These are phyloP conservation scores for Osmerus mordax DNA, from an alignment of 2,113 vertebrate species.

Conservation along the genomic window DNA sequence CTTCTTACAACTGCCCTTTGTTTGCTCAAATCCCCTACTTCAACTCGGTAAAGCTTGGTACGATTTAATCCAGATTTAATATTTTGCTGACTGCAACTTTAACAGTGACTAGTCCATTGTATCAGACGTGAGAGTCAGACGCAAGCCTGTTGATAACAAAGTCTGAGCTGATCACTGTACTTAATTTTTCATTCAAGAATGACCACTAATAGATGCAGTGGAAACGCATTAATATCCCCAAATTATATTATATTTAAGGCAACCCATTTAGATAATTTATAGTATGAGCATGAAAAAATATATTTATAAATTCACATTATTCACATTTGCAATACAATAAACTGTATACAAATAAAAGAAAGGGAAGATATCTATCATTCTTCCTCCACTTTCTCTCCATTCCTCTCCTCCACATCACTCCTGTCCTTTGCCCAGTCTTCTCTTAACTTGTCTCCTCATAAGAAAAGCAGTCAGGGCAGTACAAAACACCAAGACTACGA, in stretches of 20 bases:
- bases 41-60: too few relatives aligned
- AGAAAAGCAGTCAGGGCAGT: conserved; percentile 73
- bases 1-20: too few relatives aligned
- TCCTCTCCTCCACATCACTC: conserved; percentile 60
- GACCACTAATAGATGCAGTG: too few relatives aligned
- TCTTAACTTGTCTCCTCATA: conserved; percentile 70
- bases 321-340: background rate
- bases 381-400: background rate
- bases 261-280: background rate
- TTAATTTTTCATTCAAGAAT: too few relatives aligned
- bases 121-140: too few relatives aligned
- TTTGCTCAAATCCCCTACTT: too few relatives aligned
- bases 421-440: conserved; percentile 55
- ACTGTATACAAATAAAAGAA: background rate
- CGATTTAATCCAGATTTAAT: too few relatives aligned
- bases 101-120: too few relatives aligned
- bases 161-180: too few relatives aligned
- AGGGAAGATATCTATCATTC: background rate
- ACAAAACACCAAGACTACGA: conserved; percentile 73
- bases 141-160: too few relatives aligned
- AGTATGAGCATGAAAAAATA: background rate
- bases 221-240: too few relatives aligned
- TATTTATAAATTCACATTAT: background rate
- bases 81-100: too few relatives aligned
- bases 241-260: background rate